Percentiles rank a stretch among this genome's conserved stretches.
These are phyloP conservation scores for Mastigias papua DNA, from an alignment of 30 jellyfish, hydroid and myxozoan species.

Conservation along the genomic window DNA sequence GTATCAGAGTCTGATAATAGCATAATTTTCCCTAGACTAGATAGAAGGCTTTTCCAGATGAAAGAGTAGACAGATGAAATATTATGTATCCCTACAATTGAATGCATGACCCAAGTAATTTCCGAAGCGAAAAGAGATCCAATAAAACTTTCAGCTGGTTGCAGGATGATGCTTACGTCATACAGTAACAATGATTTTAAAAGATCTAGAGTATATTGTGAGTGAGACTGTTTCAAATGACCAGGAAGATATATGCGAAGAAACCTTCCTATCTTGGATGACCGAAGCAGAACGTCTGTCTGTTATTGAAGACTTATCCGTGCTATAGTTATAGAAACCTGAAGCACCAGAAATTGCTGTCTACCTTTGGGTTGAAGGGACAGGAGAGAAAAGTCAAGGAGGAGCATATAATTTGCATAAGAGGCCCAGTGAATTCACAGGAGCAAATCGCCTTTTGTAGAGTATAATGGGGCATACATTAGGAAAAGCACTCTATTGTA, in stretches of 20 bases:
- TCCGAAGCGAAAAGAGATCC: constrained; percentile 37
- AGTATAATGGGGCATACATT: constrained; percentile 39
- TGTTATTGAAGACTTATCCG: too few species aligned
- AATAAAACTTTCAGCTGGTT: constrained; percentile 5
- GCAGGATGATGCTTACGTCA: constrained; percentile 10
- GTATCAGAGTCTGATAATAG: too few species aligned
- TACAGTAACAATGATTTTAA: too few species aligned
- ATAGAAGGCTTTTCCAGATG: constrained; percentile 22
- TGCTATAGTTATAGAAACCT: constrained; percentile 6
- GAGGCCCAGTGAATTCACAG: not conserved
- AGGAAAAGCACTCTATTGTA: too few species aligned
- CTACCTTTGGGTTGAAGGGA: constrained; percentile 3
- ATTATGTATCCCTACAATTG: not conserved
- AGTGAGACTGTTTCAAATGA: constrained; percentile 54
- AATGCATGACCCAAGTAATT: constrained; percentile 5
- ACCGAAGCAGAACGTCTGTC: too few species aligned
- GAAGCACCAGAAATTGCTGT: constrained; percentile 15
- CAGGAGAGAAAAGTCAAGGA: not conserved
- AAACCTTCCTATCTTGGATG: constrained; percentile 7
- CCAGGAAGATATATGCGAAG: not conserved
- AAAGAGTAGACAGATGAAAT: constrained; percentile 37
- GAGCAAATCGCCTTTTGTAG: constrained; percentile 29
- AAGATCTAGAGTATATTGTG: constrained; percentile 46
- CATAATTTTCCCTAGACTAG: constrained; percentile 40
- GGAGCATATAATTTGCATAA: constrained; percentile 5